These are phyloP conservation scores for Listronotus bonariensis DNA, from an alignment of 1,140 invertebrate genomes.

Conservation along the genomic window DNA sequence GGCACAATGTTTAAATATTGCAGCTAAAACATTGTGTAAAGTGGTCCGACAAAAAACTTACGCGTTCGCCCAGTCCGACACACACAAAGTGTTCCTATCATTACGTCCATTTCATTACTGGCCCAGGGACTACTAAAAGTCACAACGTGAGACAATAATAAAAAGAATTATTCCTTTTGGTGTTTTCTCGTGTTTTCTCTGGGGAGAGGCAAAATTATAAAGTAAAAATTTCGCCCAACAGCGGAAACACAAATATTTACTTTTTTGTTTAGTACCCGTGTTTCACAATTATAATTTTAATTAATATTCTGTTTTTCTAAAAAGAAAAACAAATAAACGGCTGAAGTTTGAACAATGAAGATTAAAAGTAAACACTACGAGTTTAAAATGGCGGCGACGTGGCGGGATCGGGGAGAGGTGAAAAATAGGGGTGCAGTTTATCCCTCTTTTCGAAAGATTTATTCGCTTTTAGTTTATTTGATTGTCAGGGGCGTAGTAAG, in stretches of 20 bases:
- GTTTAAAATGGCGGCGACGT: slow-evolving; percentile 23
- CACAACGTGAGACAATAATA: too few relatives aligned
- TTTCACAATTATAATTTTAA: slow-evolving; percentile 49
- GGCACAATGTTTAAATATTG: too few relatives aligned
- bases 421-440: slow-evolving; percentile 20
- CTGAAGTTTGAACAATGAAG: slow-evolving; percentile 51
- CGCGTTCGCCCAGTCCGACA: too few relatives aligned
- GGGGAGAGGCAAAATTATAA: slow-evolving; percentile 14
- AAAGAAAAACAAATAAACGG: slow-evolving; percentile 47
- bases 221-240: slow-evolving; percentile 31
- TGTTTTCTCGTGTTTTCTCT: too few relatives aligned
- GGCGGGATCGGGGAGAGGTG: slow-evolving; percentile 5
- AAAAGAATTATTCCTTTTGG: too few relatives aligned
- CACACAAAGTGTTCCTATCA: too few relatives aligned
- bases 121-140: too few relatives aligned
- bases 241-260: slow-evolving; percentile 37
- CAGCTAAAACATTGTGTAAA: too few relatives aligned
- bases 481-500: slow-evolving; percentile 5
- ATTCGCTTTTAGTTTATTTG: slow-evolving; percentile 14
- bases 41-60: too few relatives aligned
- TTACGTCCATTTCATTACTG: too few relatives aligned
- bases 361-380: slow-evolving; percentile 51
- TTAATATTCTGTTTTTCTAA: slow-evolving; percentile 48
- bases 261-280: slow-evolving; percentile 38
- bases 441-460: slow-evolving; percentile 20